Conservation (phyloP, 2,888 invertebrate species). For the Tetrapedia diversipes region DNA sequence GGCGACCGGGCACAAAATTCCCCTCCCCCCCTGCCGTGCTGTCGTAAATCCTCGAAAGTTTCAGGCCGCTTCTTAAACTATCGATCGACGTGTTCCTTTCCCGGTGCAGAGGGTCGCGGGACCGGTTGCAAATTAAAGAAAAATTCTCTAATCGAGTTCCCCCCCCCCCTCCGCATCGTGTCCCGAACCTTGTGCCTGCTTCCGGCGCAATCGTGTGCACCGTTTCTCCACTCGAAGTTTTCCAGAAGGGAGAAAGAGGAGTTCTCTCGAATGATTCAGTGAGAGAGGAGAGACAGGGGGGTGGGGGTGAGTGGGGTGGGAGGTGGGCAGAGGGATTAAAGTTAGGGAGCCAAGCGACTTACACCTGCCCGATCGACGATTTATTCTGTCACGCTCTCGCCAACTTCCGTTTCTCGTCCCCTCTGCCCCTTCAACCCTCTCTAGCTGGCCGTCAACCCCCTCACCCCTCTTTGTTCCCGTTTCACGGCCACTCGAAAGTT, state of each 20-base stretch:
- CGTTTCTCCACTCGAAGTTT: conserved; percentile 35
- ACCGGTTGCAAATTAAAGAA: conserved; percentile 69
- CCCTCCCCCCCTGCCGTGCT: not conserved
- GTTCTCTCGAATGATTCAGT: too few relatives aligned
- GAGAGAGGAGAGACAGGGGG: too few relatives aligned
- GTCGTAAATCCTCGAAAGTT: conserved; percentile 14
- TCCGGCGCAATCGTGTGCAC: conserved; percentile 3
- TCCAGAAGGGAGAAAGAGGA: too few relatives aligned
- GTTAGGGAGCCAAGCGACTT: conserved; percentile 56
- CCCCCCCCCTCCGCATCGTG: not conserved
- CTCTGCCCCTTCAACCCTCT: not conserved
- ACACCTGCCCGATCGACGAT: conserved; percentile 72
- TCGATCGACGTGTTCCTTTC: conserved; percentile 17
- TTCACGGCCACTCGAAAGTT: conserved; percentile 56
- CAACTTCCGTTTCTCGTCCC: conserved; percentile 4
- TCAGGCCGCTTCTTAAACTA: conserved; percentile 6
- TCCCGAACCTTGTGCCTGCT: too few relatives aligned
- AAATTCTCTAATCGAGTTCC: conserved; percentile 72
- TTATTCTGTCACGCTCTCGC: conserved; percentile 68
- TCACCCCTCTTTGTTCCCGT: conserved; percentile 55
- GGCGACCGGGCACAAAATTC: not conserved
- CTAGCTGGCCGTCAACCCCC: not conserved
- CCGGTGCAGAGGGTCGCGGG: conserved; percentile 9
- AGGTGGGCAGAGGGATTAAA: conserved; percentile 60
- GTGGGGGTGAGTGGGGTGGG: too few relatives aligned